Percentiles rank a stretch among this genome's conserved stretches.
These are phyloP conservation scores for Phodopus roborovskii DNA, from an alignment of 2,113 vertebrate species.

Conservation along the genomic window DNA sequence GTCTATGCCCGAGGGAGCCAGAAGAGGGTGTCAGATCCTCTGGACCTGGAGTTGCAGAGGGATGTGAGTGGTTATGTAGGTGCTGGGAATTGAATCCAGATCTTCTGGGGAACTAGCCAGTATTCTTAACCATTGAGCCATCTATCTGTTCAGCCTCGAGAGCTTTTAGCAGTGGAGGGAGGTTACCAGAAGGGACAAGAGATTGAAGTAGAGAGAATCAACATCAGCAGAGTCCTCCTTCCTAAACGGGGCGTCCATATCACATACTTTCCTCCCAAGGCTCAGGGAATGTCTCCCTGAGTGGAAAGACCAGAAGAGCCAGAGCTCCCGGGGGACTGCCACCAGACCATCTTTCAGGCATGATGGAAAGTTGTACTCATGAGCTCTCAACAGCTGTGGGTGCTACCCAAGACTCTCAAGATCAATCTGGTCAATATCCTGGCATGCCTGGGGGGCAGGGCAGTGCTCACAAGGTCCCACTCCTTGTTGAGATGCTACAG, in stretches of 20 bases:
- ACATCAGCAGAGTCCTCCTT: neutral
- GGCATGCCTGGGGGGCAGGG: neutral
- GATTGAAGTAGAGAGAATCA: neutral
- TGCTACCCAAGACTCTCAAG: neutral
- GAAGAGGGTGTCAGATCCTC: neutral
- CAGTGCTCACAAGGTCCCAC: neutral
- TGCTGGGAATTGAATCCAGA: neutral
- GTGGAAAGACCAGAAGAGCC: neutral
- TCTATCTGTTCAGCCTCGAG: neutral
- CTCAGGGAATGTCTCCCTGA: neutral
- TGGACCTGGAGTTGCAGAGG: neutral
- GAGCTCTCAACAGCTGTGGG: neutral
- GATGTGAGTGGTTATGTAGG: neutral
- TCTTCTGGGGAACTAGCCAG: neutral
- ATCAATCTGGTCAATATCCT: neutral
- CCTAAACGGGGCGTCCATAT: neutral
- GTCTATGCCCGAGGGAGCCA: neutral
- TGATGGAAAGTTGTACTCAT: neutral
- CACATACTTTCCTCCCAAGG: neutral
- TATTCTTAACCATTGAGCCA: neutral
- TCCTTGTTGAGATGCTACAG: neutral
- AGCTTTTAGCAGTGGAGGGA: neutral
- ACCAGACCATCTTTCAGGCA: too few species aligned
- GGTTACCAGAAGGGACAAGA: neutral
- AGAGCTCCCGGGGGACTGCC: neutral